A percentile compares a stretch with the other conserved stretches of the same genome.
Evolutionary conservation across 2,888 invertebrate species (phyloP).

Genomic region (Trichacis sp.): DNA sequence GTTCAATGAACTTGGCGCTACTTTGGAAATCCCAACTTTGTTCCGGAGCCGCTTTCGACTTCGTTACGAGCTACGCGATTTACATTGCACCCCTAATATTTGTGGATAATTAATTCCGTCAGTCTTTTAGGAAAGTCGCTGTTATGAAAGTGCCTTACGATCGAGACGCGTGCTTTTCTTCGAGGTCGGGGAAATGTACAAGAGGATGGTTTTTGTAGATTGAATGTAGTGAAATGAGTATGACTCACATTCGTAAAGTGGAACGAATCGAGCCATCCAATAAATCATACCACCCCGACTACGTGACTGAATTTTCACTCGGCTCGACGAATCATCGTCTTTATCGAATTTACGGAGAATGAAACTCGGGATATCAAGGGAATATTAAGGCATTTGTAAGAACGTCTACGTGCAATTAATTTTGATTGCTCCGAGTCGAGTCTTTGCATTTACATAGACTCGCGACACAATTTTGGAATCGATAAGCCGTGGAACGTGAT

Average conservation of each 20-base stretch:
- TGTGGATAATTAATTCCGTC: background rate
- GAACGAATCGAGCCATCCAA: slow-evolving; percentile 39
- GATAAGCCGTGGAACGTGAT: background rate
- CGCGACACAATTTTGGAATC: background rate
- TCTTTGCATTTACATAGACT: background rate
- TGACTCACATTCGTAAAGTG: slow-evolving; percentile 40
- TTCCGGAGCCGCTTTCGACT: background rate
- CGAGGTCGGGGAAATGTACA: no score
- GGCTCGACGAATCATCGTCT: slow-evolving; percentile 33
- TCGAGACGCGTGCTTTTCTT: no score
- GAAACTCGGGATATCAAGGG: slow-evolving; percentile 28
- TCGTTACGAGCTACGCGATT: background rate
- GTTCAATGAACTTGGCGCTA: slow-evolving; percentile 5
- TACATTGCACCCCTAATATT: background rate
- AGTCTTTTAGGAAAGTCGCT: no score
- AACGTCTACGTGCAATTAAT: slow-evolving; percentile 19
- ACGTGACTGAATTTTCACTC: slow-evolving; percentile 40
- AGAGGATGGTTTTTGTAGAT: slow-evolving; percentile 38
- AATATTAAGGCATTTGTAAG: slow-evolving; percentile 36
- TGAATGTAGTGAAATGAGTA: slow-evolving; percentile 40
- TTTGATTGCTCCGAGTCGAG: background rate
- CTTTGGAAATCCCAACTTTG: background rate
- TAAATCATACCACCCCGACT: slow-evolving; percentile 40
- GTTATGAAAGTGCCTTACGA: no score
- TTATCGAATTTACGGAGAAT: slow-evolving; percentile 38